Conservation (phyloP, 2,888 invertebrate species). For the Rhamphomyia laevipes region DNA sequence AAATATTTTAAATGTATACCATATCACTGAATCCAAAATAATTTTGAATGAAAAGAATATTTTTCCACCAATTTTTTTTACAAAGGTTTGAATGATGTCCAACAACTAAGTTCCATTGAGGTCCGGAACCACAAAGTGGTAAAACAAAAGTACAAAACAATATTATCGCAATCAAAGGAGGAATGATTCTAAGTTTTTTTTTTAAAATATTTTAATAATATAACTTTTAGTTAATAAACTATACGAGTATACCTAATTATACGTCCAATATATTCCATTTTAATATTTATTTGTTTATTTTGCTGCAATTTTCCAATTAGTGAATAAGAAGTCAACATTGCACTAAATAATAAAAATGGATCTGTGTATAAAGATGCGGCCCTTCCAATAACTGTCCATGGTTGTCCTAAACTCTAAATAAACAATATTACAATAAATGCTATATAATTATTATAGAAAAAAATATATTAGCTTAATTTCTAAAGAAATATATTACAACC, state of each 20-base stretch:
- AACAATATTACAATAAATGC: not conserved
- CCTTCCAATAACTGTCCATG: constrained; percentile 55
- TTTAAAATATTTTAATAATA: not conserved
- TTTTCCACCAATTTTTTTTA: constrained; percentile 58
- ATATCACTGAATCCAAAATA: constrained; percentile 61
- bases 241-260: constrained; percentile 31
- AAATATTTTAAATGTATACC: constrained; percentile 37
- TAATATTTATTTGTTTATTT: constrained; percentile 42
- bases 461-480: not conserved
- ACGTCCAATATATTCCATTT: constrained; percentile 50
- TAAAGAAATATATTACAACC: not conserved
- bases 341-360: constrained; percentile 59
- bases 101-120: constrained; percentile 57
- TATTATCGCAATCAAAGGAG: constrained; percentile 51
- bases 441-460: not conserved
- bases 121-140: constrained; percentile 50
- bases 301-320: constrained; percentile 46
- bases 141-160: constrained; percentile 55
- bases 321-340: constrained; percentile 51
- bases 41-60: constrained; percentile 57
- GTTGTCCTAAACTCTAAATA: constrained; percentile 44
- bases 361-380: constrained; percentile 60
- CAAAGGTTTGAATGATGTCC: constrained; percentile 55
- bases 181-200: constrained; percentile 43
- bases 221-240: not conserved